A percentile compares a stretch with the other conserved stretches of the same genome.
phyloP scores from a whole-genome alignment of 2,113 vertebrate genomes.

The Hoplias malabaricus region DNA sequence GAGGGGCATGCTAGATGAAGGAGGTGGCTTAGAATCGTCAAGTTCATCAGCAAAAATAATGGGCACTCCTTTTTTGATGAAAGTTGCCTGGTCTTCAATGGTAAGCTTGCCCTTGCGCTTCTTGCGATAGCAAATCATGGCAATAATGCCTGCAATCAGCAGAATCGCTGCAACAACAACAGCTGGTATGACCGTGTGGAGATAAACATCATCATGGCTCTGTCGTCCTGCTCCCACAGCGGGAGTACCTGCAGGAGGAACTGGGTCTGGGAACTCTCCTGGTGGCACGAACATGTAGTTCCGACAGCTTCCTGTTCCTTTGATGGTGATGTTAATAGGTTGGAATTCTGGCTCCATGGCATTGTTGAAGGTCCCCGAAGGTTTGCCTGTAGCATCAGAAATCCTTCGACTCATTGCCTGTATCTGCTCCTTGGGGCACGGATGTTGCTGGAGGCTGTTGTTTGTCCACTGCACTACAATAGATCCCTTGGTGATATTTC shows the following conservation, averaged over 20 bases:
- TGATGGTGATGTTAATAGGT: conserved; percentile 78
- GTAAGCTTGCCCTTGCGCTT: conserved; percentile 96
- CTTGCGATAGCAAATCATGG: conserved; percentile 98
- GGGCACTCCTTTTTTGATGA: conserved; percentile 97
- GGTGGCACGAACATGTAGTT: conserved; percentile 85
- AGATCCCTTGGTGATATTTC: conserved; percentile 87
- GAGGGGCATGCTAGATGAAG: conserved; percentile 95
- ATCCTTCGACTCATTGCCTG: conserved; percentile 79
- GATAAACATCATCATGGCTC: conserved; percentile 91
- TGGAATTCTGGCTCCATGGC: conserved; percentile 88
- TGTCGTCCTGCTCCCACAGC: conserved; percentile 81
- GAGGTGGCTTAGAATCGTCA: conserved; percentile 92
- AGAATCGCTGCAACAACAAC: conserved; percentile 96
- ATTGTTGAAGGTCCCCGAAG: conserved; percentile 69
- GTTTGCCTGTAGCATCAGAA: conserved; percentile 74
- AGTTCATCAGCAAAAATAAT: conserved; percentile 97
- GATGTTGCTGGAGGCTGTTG: conserved; percentile 85
- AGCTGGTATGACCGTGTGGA: conserved; percentile 94
- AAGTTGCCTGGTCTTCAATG: conserved; percentile 97
- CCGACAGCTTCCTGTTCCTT: conserved; percentile 81
- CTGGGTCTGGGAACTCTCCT: conserved; percentile 57
- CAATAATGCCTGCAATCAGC: conserved; percentile 90
- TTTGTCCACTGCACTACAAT: conserved; percentile 94
- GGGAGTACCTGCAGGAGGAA: conserved; percentile 65
- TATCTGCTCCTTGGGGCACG: conserved; percentile 90